These are phyloP conservation scores for Amblyornis subalaris DNA, from an alignment of 2,113 vertebrate genomes.

Conservation along the genomic window DNA sequence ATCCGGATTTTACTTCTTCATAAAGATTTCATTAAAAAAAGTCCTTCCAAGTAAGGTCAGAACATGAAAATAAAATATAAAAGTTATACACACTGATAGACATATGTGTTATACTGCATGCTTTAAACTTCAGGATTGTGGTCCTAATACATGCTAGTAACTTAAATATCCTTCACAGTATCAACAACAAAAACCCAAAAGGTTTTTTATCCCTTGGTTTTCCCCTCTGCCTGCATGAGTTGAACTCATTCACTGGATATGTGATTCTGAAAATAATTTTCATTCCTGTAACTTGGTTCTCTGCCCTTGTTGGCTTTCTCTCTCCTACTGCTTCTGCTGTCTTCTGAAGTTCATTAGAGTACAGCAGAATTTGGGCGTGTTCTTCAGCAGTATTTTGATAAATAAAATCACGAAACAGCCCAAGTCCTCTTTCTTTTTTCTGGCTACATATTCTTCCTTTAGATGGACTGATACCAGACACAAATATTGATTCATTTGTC, in stretches of 20 bases:
- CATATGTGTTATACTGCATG: too few species aligned
- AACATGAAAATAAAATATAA: background rate
- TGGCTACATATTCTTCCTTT: conserved; percentile 1
- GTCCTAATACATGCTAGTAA: background rate
- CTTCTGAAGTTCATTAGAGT: background rate
- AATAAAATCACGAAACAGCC: background rate
- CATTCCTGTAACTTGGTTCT: background rate
- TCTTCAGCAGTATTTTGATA: background rate
- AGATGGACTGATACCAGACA: background rate
- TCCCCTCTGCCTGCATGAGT: background rate
- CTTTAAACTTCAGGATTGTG: background rate
- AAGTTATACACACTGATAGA: background rate
- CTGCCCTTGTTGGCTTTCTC: background rate
- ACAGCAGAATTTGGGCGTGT: background rate
- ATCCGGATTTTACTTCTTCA: background rate
- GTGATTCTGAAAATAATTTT: background rate
- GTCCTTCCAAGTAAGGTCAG: background rate
- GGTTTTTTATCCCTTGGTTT: background rate
- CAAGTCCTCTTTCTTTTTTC: background rate
- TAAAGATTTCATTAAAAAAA: background rate
- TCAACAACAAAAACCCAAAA: background rate
- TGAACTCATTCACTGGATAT: background rate
- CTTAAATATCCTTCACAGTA: background rate
- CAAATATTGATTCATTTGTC: conserved; percentile 10
- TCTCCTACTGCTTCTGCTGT: background rate